Conservation (phyloP, 2,797 vertebrate species). For the Cetoscarus ocellatus region DNA sequence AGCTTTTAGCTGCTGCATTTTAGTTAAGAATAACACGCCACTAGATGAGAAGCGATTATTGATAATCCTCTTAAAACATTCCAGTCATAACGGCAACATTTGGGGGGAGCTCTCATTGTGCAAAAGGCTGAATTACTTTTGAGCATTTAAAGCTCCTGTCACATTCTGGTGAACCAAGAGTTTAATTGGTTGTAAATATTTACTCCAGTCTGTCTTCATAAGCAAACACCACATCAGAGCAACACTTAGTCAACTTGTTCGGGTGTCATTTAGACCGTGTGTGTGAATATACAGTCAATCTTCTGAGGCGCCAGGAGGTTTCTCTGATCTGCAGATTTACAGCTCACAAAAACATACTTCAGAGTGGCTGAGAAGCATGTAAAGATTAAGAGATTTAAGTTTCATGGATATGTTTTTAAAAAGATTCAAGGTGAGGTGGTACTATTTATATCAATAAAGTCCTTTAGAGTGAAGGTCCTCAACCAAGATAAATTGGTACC, state of each 20-base stretch:
- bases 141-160: constrained; percentile 29
- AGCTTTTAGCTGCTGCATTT: constrained; percentile 54
- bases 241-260: constrained; percentile 25
- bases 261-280: constrained; percentile 34
- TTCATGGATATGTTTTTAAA: constrained; percentile 21
- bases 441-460: no score
- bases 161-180: constrained; percentile 24
- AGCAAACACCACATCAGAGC: constrained; percentile 42
- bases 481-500: no score
- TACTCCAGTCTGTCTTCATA: constrained; percentile 49
- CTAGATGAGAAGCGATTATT: constrained; percentile 56
- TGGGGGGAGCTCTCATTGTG: constrained; percentile 32
- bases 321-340: constrained; percentile 57
- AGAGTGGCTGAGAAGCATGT: no score
- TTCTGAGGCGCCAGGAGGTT: constrained; percentile 31
- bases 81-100: constrained; percentile 57
- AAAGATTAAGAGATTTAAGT: no score
- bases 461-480: no score
- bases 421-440: no score
- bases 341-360: constrained; percentile 29
- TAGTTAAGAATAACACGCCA: constrained; percentile 66
- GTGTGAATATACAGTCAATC: constrained; percentile 17
- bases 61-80: constrained; percentile 75
- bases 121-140: constrained; percentile 6
- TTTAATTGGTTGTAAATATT: constrained; percentile 68